A percentile compares a stretch with the other conserved stretches of the same genome.
These are phyloP conservation scores for Euthynnus affinis DNA, from an alignment of 2,797 vertebrate genomes.

Conservation along the genomic window DNA sequence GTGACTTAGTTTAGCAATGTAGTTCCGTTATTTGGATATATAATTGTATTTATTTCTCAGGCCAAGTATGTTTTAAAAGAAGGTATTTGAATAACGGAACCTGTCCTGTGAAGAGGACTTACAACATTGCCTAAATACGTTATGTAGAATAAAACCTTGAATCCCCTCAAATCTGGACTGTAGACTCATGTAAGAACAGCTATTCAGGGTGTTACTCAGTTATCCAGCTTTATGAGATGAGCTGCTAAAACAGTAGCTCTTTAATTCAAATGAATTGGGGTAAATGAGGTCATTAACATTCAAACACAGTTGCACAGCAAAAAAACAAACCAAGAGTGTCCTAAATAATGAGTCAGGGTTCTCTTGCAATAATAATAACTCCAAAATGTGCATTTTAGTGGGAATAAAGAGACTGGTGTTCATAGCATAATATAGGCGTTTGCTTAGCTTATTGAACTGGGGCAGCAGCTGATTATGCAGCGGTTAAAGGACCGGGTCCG, in stretches of 20 bases:
- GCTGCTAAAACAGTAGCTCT: background rate
- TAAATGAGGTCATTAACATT: background rate
- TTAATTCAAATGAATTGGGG: background rate
- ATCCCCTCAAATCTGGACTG: background rate
- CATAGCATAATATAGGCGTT: background rate
- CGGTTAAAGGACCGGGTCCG: background rate
- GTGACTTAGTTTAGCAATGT: constrained; percentile 4
- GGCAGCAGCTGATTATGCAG: background rate
- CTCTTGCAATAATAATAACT: too few relatives aligned
- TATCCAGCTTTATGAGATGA: background rate
- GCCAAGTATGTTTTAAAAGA: background rate
- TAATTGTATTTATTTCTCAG: background rate
- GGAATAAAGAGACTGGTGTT: background rate
- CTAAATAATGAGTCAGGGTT: too few relatives aligned
- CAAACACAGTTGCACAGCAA: background rate
- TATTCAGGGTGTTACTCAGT: background rate
- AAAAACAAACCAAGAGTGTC: background rate
- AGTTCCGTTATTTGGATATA: background rate
- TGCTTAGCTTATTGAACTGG: background rate
- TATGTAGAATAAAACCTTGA: background rate
- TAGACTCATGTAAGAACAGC: too few relatives aligned
- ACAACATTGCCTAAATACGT: background rate
- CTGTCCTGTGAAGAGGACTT: background rate
- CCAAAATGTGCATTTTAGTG: too few relatives aligned
- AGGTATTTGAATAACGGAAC: background rate